Conservation (phyloP, 2,113 vertebrate genomes). For the Laterallus jamaicensis region DNA sequence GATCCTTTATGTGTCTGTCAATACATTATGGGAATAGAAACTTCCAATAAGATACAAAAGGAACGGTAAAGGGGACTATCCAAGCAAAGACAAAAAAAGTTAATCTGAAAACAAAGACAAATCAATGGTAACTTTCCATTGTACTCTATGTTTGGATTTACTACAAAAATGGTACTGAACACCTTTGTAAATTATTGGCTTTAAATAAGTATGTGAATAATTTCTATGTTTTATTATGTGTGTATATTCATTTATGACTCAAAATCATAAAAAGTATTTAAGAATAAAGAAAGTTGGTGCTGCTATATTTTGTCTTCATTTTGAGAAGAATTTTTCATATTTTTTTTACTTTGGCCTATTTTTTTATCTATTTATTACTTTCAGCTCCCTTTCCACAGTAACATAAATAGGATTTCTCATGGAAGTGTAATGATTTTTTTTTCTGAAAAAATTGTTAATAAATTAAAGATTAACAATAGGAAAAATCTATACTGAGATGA, state of each 20-base stretch:
- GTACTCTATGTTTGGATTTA: neutral
- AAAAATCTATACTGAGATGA: slow-evolving; percentile 72
- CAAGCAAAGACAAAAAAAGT: neutral
- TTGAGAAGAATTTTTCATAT: neutral
- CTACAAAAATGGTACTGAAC: neutral
- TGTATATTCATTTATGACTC: neutral
- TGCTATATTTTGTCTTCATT: neutral
- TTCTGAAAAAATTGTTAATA: slow-evolving; percentile 66
- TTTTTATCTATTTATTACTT: neutral
- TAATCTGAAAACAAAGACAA: neutral
- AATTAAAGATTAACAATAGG: slow-evolving; percentile 69
- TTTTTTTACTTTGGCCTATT: neutral
- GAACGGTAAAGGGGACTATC: neutral
- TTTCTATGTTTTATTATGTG: neutral
- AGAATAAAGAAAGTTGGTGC: neutral
- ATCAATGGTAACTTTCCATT: neutral
- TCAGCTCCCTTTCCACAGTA: neutral
- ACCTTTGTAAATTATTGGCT: neutral
- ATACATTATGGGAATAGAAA: neutral
- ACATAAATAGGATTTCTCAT: slow-evolving; percentile 46
- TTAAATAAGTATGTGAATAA: neutral
- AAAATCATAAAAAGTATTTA: neutral
- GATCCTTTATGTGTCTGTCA: neutral
- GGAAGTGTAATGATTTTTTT: slow-evolving; percentile 50
- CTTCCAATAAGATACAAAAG: neutral